Evolutionary conservation across 2,113 vertebrate genomes (phyloP), one percentile per base, ranked within the genome.

Genomic region (Xiphophorus couchianus): DNA sequence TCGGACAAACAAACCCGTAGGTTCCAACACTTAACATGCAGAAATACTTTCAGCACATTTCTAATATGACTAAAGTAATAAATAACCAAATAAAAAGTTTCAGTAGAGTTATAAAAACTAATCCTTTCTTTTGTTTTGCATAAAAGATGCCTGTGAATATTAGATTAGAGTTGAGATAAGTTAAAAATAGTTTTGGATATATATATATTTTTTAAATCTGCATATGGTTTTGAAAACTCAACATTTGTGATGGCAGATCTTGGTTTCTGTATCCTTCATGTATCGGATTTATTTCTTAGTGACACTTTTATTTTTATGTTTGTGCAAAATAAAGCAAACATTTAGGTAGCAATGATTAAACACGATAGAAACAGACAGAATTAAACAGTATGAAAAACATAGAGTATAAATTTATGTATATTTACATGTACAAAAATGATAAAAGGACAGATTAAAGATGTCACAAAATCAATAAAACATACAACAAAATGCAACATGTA

Each of bases 1-100:
- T 99, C 3, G 96, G 97, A 3, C 96, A 96, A 80, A 96, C 95
- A 19, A 99, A 99, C 70, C 97, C 97, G 98, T 99, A 89, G 97
- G 97, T 96, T 62, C 63, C 28, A 35, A 28, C 44, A 2, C 65
- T 29, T 5, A 42, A 14, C 30, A 61, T n/a, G 5, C 42, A 58
- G 35, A 58, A 70, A 29, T 15, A 62, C 19, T 39, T 27, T 22
- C 13, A 62, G 33, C 0, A 62, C 28, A 29, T 30, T 30, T 8
- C 17, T 19, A 58, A 9, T 58, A 25, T 2, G 9, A n/a, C 48
- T 51, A 22, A 19, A 51, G 17, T 25, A 51, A 51, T 19, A 51
- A 44, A 44, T 14, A 44, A 14, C 14, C 42, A 44, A 44, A 44
- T 15, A 44, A 44, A 44, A 13, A 2, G 15, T 48, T 48, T 15